These are phyloP conservation scores for Oreochromis tanganicae DNA, from an alignment of 2,113 vertebrate species.

Conservation along the genomic window DNA sequence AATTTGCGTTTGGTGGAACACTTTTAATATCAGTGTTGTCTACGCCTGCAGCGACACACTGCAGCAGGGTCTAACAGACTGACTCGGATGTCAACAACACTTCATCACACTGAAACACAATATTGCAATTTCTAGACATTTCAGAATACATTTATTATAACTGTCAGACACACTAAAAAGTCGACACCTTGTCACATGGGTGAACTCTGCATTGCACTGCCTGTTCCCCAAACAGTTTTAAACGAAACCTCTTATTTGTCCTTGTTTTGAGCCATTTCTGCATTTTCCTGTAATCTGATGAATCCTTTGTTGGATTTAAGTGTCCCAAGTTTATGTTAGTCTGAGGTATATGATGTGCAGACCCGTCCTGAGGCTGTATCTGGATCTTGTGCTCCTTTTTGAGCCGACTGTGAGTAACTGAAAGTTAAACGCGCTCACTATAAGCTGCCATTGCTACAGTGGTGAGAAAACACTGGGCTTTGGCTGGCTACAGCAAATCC, in stretches of 20 bases:
- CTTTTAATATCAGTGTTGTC: constrained; percentile 17
- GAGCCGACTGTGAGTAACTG: not conserved
- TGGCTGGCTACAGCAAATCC: constrained; percentile 16
- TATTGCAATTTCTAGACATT: constrained; percentile 36
- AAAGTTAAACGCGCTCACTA: not conserved
- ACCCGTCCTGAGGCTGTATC: constrained; percentile 55
- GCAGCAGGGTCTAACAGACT: constrained; percentile 30
- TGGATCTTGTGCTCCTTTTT: not conserved
- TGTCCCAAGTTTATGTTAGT: constrained; percentile 25
- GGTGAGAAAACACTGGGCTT: constrained; percentile 14
- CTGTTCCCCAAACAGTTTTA: not conserved
- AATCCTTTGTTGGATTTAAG: not conserved
- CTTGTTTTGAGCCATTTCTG: not conserved
- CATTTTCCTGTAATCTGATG: not conserved
- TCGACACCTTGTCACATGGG: not conserved
- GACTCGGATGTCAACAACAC: constrained; percentile 43
- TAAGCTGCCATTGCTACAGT: constrained; percentile 26
- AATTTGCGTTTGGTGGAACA: constrained; percentile 26
- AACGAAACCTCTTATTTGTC: not conserved
- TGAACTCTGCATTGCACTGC: constrained; percentile 6
- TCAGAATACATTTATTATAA: constrained; percentile 46
- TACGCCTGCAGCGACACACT: constrained; percentile 17
- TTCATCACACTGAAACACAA: constrained; percentile 52
- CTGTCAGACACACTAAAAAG: constrained; percentile 19
- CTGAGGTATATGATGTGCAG: constrained; percentile 67